phyloP scores from a whole-genome alignment of 2,113 vertebrate genomes.

The Rhinolophus sinicus region DNA sequence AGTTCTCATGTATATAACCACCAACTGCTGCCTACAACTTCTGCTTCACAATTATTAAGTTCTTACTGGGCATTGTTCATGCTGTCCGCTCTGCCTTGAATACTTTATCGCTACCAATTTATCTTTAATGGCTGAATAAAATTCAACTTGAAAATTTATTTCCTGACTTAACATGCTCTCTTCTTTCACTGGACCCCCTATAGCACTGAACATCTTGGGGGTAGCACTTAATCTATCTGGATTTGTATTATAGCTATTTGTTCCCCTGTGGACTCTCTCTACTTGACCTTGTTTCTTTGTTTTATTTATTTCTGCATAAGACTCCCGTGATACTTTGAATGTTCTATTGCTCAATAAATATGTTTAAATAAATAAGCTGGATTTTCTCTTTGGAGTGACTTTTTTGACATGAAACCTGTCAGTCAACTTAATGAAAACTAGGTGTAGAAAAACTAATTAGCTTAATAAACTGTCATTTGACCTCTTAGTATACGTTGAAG shows the following conservation, averaged over 20 bases:
- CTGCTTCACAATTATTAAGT: neutral
- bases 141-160: neutral
- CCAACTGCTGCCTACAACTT: neutral
- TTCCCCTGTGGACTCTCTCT: neutral
- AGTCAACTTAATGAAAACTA: neutral
- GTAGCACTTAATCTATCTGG: neutral
- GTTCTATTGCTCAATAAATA: neutral
- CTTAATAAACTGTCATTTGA: neutral
- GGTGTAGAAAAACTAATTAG: neutral
- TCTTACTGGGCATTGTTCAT: neutral
- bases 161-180: neutral
- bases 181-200: neutral
- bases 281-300: neutral
- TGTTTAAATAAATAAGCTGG: constrained; percentile 19
- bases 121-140: neutral
- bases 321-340: neutral
- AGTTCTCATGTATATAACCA: neutral
- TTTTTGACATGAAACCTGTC: neutral
- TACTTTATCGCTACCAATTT: neutral
- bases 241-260: neutral
- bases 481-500: neutral
- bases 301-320: neutral
- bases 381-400: neutral
- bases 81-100: neutral
- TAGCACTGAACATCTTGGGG: neutral